Evolutionary conservation across 2,797 vertebrate species (phyloP).

Genomic region (Acanthurus tractus): DNA sequence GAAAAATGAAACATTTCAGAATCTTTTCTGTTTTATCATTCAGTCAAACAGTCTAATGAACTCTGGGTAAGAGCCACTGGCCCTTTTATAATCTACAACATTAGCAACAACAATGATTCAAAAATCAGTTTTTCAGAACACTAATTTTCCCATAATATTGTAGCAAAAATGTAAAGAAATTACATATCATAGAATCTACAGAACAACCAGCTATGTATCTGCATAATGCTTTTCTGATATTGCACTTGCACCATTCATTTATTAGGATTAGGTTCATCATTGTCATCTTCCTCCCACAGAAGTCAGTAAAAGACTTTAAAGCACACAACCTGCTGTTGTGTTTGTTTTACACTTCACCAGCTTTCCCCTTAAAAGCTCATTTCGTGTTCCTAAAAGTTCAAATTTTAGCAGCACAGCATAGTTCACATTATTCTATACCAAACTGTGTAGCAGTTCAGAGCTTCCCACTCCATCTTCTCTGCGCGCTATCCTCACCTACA

Average conservation of each 20-base stretch:
- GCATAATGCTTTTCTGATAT: neutral
- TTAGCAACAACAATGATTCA: neutral
- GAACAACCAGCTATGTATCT: neutral
- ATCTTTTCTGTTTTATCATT: neutral
- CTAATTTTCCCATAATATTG: neutral
- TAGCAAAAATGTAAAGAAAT: neutral
- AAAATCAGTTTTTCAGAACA: neutral
- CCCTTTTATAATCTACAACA: neutral
- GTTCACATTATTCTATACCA: conserved; percentile 25
- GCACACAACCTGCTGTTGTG: neutral
- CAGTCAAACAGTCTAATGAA: neutral
- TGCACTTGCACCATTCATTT: neutral
- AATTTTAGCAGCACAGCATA: conserved; percentile 13
- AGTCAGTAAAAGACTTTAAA: neutral
- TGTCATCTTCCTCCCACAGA: conserved; percentile 7
- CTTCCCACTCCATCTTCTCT: conserved; percentile 52
- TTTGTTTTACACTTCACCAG: conserved; percentile 1
- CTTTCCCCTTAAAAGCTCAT: neutral
- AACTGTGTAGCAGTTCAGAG: conserved; percentile 44
- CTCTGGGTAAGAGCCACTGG: neutral
- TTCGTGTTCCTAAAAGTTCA: conserved; percentile 19
- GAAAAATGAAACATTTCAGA: neutral
- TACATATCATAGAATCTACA: neutral
- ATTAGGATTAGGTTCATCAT: neutral
- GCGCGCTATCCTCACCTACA: conserved; percentile 51